Conservation (phyloP, 2,113 vertebrate species). For the Piliocolobus tephrosceles region DNA sequence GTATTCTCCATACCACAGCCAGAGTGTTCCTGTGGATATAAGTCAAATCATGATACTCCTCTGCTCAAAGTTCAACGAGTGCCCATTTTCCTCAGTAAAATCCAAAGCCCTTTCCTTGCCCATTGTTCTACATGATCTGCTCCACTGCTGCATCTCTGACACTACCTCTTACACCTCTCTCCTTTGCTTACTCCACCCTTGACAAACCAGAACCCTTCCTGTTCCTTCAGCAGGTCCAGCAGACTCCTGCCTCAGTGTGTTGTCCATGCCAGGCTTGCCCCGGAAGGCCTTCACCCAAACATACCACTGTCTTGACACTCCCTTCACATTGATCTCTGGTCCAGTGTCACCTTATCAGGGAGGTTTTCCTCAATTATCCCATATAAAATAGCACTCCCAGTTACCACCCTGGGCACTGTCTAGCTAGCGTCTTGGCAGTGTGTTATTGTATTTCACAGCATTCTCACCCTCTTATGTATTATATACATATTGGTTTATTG, state of each 20-base stretch:
- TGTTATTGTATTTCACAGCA: not conserved
- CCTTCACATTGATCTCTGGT: not conserved
- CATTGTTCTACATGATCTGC: not conserved
- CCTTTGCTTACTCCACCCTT: not conserved
- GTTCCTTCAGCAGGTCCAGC: not conserved
- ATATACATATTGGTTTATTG: not conserved
- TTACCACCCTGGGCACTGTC: not conserved
- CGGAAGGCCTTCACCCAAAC: not conserved
- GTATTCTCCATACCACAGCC: not conserved
- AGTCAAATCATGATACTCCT: not conserved
- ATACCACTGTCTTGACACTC: not conserved
- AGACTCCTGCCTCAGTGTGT: not conserved
- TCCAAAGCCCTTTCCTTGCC: not conserved
- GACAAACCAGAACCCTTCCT: not conserved
- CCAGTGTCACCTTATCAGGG: not conserved
- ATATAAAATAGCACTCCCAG: not conserved
- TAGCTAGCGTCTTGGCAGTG: not conserved
- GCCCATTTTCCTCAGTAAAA: not conserved
- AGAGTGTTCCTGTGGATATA: not conserved
- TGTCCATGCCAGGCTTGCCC: not conserved
- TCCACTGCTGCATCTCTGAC: not conserved
- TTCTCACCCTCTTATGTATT: not conserved
- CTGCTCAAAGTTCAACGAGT: not conserved
- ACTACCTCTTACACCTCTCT: not conserved
- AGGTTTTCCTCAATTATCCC: not conserved